A percentile compares a stretch with the other conserved stretches of the same genome.
These are phyloP conservation scores for Heliconius cydno DNA, from an alignment of 2,888 invertebrate species.

Conservation along the genomic window DNA sequence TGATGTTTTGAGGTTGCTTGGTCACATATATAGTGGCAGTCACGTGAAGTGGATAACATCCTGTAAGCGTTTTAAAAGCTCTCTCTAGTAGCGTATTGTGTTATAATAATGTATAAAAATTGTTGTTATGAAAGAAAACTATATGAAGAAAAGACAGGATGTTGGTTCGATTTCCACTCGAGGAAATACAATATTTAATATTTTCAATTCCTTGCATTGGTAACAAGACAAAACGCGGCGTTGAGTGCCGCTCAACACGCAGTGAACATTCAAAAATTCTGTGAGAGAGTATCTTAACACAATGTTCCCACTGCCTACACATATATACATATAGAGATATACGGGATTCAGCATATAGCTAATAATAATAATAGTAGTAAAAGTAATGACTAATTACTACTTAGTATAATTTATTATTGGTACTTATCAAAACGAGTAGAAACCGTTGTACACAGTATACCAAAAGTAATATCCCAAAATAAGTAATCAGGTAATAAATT, in stretches of 20 bases:
- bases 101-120: not conserved
- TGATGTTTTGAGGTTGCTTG: not conserved
- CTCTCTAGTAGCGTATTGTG: not conserved
- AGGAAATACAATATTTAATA: not conserved
- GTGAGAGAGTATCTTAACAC: not conserved
- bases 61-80: constrained; percentile 1
- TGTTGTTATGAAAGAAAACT: not conserved
- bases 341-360: no score
- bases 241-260: not conserved
- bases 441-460: no score
- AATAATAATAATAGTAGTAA: no score
- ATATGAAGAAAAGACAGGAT: no score
- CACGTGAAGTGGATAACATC: constrained; percentile 7
- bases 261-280: not conserved
- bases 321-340: no score
- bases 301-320: not conserved
- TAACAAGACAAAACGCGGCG: not conserved
- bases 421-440: no score
- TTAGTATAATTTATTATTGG: no score
- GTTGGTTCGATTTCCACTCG: no score
- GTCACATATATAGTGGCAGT: not conserved
- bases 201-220: not conserved
- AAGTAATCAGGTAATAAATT: constrained; percentile 1
- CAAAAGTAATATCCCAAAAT: no score
- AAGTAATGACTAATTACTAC: no score